Percentiles rank a stretch among this genome's conserved stretches.
Evolutionary conservation across 1,140 invertebrate genomes (phyloP).

Genomic region (Pogonognathellus flavescens): DNA sequence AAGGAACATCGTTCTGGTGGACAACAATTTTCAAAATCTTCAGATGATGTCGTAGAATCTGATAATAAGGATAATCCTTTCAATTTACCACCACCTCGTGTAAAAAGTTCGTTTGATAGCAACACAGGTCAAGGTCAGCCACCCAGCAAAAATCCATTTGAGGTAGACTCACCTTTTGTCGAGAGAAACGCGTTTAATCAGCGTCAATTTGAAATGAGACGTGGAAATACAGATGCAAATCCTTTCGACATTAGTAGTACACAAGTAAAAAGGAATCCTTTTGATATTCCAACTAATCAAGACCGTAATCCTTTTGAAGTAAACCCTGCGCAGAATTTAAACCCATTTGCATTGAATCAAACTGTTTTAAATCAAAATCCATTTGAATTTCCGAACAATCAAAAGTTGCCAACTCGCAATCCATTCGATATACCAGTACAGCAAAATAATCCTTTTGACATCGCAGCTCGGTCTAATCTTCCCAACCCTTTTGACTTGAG

Average conservation of each 20-base stretch:
- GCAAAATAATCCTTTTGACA: conserved; percentile 32
- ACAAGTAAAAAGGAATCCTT: not conserved
- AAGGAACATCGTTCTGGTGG: not conserved
- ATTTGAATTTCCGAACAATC: conserved; percentile 19
- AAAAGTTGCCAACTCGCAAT: not conserved
- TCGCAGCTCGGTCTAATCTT: not conserved
- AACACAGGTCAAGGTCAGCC: not conserved
- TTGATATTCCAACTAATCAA: not conserved
- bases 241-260: not conserved
- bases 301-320: conserved; percentile 52
- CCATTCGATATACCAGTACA: conserved; percentile 32
- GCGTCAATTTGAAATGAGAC: not conserved
- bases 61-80: conserved; percentile 20
- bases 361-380: conserved; percentile 1
- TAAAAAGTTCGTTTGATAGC: not conserved
- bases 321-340: not conserved
- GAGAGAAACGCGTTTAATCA: not conserved
- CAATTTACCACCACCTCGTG: not conserved
- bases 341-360: conserved; percentile 54
- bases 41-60: not conserved
- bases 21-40: not conserved
- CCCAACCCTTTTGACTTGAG: not conserved
- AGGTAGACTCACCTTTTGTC: not conserved
- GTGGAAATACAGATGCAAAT: not conserved
- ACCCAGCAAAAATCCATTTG: not conserved